Base-by-base conservation (phyloP, 1,140 invertebrate species). In the Drosophila bocki region DNA sequence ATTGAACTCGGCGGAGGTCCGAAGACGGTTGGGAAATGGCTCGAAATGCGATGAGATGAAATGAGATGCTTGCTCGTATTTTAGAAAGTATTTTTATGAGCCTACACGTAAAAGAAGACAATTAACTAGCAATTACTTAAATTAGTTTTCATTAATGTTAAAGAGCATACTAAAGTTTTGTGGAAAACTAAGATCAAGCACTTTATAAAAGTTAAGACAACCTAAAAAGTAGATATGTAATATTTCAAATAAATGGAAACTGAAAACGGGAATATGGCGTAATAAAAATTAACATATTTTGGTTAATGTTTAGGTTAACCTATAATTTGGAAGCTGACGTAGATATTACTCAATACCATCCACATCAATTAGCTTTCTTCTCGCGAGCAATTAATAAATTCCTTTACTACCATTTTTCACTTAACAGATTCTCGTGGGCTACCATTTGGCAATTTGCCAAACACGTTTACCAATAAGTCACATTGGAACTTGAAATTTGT, bases 1-100 rank as follows among this genome's bases (percentile, higher is more conserved):
- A 77, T 77, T 77, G 75, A 77, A 77, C 75, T 77, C 75, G 63
- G 17, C 54, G 67, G 75, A 77, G 75, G 74, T 77, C 74, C 71
- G 35, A 42, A 47, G 70, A 57, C 50, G 37, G 69, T 57, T 75
- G 50, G 12, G 75, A 77, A 77, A 77, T 77, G 74, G 51, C 15
- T 69, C 22, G 19, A 22, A 32, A 32, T 7, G 19, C 41, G 62
- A 60, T 12, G 65, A 48, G 53, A 50, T 26, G 19, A 64, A 60
- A 61, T 42, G 51, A 70, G 67, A 51, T 72, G 44, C 32, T 51
- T 11, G 56, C 32, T 60, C 19, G 56, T 9, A 29, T 32, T 72
- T 72, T 72, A 72, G 69, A 72, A 72, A 72, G 69, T 72, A 71
- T 48, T 48, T 42, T 42, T 51, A 58, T 17, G 62, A 53, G 63